Evolutionary conservation across 1,140 invertebrate species (phyloP).

Genomic region (Laupala kohalensis): DNA sequence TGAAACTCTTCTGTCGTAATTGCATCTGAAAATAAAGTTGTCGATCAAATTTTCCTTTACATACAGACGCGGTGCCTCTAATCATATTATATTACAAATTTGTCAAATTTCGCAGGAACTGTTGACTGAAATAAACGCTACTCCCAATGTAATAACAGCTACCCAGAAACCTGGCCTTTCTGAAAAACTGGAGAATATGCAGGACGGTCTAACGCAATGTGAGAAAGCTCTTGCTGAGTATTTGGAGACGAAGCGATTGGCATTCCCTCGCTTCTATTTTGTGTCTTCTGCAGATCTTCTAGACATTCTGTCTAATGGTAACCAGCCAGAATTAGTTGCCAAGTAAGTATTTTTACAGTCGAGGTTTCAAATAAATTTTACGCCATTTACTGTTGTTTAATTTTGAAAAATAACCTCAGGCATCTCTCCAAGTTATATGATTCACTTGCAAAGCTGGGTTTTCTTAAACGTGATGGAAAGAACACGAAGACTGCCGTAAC

Average conservation of each 20-base stretch:
- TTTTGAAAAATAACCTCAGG: too few species aligned
- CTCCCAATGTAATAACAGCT: slow-evolving; percentile 67
- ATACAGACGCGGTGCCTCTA: too few species aligned
- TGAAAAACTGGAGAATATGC: slow-evolving; percentile 60
- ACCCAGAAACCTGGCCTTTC: slow-evolving; percentile 67
- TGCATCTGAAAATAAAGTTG: too few species aligned
- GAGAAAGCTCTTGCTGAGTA: slow-evolving; percentile 93
- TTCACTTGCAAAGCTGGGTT: slow-evolving; percentile 68
- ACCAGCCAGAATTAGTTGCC: slow-evolving; percentile 66
- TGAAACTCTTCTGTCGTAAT: too few species aligned
- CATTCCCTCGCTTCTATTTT: slow-evolving; percentile 93
- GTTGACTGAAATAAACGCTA: too few species aligned
- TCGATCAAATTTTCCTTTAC: too few species aligned
- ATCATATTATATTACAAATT: too few species aligned
- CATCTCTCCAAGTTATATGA: slow-evolving; percentile 92
- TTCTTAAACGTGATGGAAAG: slow-evolving; percentile 35
- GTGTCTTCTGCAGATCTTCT: slow-evolving; percentile 86
- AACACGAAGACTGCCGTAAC: slow-evolving; percentile 49
- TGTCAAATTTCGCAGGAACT: too few species aligned
- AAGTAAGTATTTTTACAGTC: too few species aligned
- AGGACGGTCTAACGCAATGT: slow-evolving; percentile 63
- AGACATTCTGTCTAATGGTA: slow-evolving; percentile 91
- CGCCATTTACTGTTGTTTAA: too few species aligned
- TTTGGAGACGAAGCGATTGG: slow-evolving; percentile 84
- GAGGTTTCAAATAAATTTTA: too few species aligned